These are phyloP conservation scores for Philhelius pedissequus DNA, from an alignment of 2,888 invertebrate genomes.

Conservation along the genomic window DNA sequence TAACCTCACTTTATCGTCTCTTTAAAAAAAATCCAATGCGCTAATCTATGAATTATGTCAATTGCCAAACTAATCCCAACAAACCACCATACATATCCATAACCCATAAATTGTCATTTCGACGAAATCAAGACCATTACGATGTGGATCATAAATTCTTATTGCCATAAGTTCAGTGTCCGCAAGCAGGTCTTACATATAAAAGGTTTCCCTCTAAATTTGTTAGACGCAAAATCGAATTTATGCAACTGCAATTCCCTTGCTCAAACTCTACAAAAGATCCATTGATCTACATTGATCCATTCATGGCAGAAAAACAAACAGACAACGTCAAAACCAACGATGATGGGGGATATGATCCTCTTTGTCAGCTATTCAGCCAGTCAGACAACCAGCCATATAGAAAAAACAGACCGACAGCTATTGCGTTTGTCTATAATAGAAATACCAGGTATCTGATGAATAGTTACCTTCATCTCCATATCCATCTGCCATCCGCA, in stretches of 20 bases:
- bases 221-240: not conserved
- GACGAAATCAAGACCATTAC: not conserved
- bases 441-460: constrained; percentile 14
- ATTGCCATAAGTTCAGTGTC: constrained; percentile 22
- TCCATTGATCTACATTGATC: constrained; percentile 39
- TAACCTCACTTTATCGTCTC: not conserved
- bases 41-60: constrained; percentile 3
- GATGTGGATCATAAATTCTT: constrained; percentile 45
- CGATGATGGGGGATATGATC: constrained; percentile 17
- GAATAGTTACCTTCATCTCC: constrained; percentile 26
- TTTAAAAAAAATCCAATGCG: not conserved
- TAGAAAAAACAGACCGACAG: not conserved
- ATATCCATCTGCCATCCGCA: constrained; percentile 37
- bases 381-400: constrained; percentile 1
- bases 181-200: not conserved
- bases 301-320: not conserved
- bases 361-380: constrained; percentile 7
- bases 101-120: not conserved
- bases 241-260: constrained; percentile 11
- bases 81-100: not conserved
- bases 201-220: not conserved
- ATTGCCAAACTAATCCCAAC: constrained; percentile 6
- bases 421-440: not conserved
- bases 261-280: constrained; percentile 3
- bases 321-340: not conserved